Evolutionary conservation across 2,113 vertebrate genomes (phyloP).

Genomic region (Cacatua alba): DNA sequence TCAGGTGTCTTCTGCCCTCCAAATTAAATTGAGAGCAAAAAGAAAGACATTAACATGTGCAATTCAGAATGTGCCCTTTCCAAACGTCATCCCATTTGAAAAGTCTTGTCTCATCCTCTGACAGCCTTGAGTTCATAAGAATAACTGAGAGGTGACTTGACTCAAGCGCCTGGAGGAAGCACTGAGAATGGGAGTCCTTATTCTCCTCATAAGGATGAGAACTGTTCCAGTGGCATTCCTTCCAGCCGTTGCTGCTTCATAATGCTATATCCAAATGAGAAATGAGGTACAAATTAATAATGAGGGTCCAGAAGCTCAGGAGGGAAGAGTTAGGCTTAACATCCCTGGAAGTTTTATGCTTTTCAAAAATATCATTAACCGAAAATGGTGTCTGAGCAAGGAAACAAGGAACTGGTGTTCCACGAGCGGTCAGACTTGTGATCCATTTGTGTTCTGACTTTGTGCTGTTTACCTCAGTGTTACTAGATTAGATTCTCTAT

Average conservation of each 20-base stretch:
- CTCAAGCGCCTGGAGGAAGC: neutral
- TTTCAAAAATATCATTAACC: neutral
- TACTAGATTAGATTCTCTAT: neutral
- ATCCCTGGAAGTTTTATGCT: neutral
- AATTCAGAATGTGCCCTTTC: neutral
- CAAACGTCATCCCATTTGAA: neutral
- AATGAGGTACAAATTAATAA: neutral
- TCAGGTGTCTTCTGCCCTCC: neutral
- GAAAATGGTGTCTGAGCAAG: neutral
- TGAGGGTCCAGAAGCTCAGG: neutral
- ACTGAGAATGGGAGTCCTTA: neutral
- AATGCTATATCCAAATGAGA: neutral
- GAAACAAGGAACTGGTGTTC: neutral
- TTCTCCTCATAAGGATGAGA: neutral
- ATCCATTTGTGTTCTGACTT: neutral
- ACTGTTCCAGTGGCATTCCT: neutral
- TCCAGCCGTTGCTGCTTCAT: neutral
- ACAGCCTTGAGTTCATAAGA: neutral
- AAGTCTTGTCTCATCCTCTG: neutral
- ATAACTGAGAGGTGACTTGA: neutral
- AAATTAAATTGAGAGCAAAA: neutral
- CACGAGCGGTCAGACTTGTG: neutral
- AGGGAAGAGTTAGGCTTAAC: neutral
- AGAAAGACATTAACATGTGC: neutral
- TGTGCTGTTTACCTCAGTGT: neutral